phyloP scores from a whole-genome alignment of 1,140 invertebrate species.

The Diachasma alloeum region DNA sequence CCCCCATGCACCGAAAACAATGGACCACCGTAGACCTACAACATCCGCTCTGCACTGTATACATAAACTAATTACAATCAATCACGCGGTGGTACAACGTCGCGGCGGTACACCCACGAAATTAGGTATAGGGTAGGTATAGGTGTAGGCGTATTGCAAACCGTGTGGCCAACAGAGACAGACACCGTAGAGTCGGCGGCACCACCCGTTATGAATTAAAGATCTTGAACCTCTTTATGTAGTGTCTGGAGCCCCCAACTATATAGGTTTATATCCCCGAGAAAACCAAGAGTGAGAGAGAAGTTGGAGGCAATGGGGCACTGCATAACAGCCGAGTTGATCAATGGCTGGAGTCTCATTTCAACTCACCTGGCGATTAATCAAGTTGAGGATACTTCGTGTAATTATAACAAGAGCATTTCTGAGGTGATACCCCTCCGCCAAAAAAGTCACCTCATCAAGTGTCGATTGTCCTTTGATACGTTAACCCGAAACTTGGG shows the following conservation, averaged over 20 bases:
- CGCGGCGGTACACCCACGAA: constrained; percentile 31
- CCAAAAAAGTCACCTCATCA: not conserved
- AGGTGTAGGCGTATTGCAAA: constrained; percentile 1
- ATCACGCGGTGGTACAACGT: constrained; percentile 29
- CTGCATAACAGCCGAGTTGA: constrained; percentile 24
- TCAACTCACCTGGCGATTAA: constrained; percentile 28
- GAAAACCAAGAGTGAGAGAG: constrained; percentile 12
- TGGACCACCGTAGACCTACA: not conserved
- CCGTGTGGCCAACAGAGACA: not conserved
- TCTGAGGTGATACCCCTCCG: constrained; percentile 3
- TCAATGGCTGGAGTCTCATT: constrained; percentile 35
- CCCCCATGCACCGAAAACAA: not conserved
- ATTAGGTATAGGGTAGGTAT: constrained; percentile 17
- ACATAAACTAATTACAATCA: constrained; percentile 48
- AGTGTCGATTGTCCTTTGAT: constrained; percentile 16
- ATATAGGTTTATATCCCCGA: not conserved
- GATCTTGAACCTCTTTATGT: constrained; percentile 40
- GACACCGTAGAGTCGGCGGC: constrained; percentile 15
- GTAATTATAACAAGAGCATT: constrained; percentile 33
- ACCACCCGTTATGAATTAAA: constrained; percentile 44
- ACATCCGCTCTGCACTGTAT: constrained; percentile 13
- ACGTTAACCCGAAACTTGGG: constrained; percentile 30
- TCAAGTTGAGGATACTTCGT: constrained; percentile 27
- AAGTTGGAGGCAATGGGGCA: not conserved
- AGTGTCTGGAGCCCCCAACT: not conserved